phyloP scores from a whole-genome alignment of 2,888 invertebrate species.

The Agrenia bidenticulata region DNA sequence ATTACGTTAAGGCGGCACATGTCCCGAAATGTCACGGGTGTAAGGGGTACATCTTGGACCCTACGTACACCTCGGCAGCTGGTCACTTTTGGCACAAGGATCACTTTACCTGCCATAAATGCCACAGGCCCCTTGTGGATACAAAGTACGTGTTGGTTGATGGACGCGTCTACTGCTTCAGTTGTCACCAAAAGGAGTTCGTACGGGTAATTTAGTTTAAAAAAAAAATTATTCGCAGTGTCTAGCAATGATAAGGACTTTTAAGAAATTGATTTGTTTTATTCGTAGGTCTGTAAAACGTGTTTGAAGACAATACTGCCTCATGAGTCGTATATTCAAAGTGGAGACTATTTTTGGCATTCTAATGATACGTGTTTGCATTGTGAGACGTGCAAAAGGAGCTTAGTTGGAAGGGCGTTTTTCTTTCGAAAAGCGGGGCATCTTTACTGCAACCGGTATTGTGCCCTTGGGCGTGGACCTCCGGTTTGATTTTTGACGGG shows the following conservation, averaged over 20 bases:
- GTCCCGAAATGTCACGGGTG: constrained; percentile 35
- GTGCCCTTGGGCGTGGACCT: constrained; percentile 14
- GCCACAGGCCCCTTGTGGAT: constrained; percentile 29
- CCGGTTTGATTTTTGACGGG: no score
- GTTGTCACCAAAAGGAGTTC: constrained; percentile 35
- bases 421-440: constrained; percentile 29
- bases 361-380: constrained; percentile 32
- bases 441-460: constrained; percentile 42
- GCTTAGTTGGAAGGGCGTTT: constrained; percentile 25
- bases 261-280: no score
- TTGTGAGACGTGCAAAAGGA: constrained; percentile 30
- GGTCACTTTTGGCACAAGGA: constrained; percentile 33
- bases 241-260: no score
- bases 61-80: constrained; percentile 32
- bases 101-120: constrained; percentile 31
- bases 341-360: constrained; percentile 34
- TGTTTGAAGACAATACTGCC: constrained; percentile 25
- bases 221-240: no score
- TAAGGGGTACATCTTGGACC: constrained; percentile 29
- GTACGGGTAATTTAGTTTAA: constrained; percentile 22
- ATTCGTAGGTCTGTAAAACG: constrained; percentile 24
- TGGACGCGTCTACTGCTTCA: constrained; percentile 21
- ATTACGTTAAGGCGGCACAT: constrained; percentile 28
- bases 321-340: constrained; percentile 32
- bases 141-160: constrained; percentile 26